phyloP scores from a whole-genome alignment of 2,797 vertebrate genomes.

The Rhadinocentrus ornatus region DNA sequence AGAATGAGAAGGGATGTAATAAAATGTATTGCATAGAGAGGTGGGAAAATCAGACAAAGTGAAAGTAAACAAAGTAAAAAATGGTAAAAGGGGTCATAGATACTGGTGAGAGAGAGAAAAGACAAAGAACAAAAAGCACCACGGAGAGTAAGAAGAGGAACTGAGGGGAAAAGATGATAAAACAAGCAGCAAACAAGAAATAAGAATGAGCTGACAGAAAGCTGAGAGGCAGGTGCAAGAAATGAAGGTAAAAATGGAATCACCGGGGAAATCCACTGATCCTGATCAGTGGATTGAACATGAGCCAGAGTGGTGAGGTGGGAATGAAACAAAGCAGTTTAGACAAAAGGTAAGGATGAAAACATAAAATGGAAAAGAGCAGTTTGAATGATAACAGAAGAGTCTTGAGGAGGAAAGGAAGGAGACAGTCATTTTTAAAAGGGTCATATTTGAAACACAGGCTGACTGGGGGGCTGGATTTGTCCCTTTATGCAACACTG shows the following conservation, averaged over 20 bases:
- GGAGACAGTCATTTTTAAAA: slow-evolving; percentile 19
- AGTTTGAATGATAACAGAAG: slow-evolving; percentile 24
- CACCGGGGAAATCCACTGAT: slow-evolving; percentile 43
- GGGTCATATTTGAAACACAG: slow-evolving; percentile 33
- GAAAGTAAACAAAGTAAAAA: slow-evolving; percentile 33
- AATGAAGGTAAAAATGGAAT: slow-evolving; percentile 33
- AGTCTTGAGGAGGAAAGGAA: slow-evolving; percentile 10
- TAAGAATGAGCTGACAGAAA: slow-evolving; percentile 34
- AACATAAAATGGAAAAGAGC: slow-evolving; percentile 25
- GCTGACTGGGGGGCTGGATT: slow-evolving; percentile 31
- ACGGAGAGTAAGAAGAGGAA: slow-evolving; percentile 18
- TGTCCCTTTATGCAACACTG: slow-evolving; percentile 47
- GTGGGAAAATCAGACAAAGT: slow-evolving; percentile 51
- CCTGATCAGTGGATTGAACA: slow-evolving; percentile 51
- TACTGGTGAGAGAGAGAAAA: slow-evolving; percentile 27
- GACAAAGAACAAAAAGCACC: slow-evolving; percentile 11
- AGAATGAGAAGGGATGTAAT: slow-evolving; percentile 50
- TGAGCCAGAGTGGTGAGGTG: slow-evolving; percentile 37
- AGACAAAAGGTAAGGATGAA: slow-evolving; percentile 29
- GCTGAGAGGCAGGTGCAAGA: slow-evolving; percentile 40
- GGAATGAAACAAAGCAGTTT: slow-evolving; percentile 43
- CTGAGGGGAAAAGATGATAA: slow-evolving; percentile 25
- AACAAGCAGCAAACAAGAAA: slow-evolving; percentile 34
- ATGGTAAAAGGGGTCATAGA: slow-evolving; percentile 36
- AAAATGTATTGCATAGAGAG: slow-evolving; percentile 61